Percentiles rank a stretch among this genome's conserved stretches.
Evolutionary conservation across 30 jellyfish, hydroid and myxozoan genomes (phyloP).

Genomic region (Chrysaora quinquecirrha): DNA sequence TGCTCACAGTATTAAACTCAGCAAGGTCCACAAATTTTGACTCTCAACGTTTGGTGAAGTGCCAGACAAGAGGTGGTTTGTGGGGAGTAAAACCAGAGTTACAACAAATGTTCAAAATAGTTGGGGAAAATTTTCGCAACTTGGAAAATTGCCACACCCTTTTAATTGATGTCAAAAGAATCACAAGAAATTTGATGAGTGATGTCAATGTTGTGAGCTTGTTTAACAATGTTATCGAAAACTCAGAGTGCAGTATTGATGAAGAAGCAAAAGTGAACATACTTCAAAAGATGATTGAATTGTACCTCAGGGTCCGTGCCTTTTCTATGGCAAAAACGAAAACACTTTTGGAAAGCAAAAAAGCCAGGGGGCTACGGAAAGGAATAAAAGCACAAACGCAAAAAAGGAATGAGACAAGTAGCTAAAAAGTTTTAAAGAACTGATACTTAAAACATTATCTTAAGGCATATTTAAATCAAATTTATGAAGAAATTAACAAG

Average conservation of each 20-base stretch:
- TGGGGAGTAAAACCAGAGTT: conserved; percentile 46
- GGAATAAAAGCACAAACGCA: background rate
- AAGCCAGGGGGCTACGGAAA: conserved; percentile 7
- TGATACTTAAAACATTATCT: background rate
- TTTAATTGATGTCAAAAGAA: background rate
- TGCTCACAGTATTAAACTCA: conserved; percentile 22
- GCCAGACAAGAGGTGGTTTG: conserved; percentile 57
- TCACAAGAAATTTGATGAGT: conserved; percentile 3
- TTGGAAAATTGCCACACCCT: conserved; percentile 38
- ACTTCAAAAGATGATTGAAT: conserved; percentile 5
- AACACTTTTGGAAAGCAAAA: background rate
- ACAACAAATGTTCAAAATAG: background rate
- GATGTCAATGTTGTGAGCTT: conserved; percentile 24
- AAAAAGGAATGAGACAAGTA: background rate
- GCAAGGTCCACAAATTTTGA: conserved; percentile 16
- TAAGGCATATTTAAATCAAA: conserved; percentile 3
- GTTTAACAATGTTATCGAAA: conserved; percentile 6
- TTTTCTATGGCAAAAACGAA: conserved; percentile 16
- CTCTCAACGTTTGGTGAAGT: conserved; percentile 24
- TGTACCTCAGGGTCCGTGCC: conserved; percentile 30
- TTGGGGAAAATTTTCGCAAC: conserved; percentile 33
- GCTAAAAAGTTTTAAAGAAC: background rate
- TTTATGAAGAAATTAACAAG: background rate
- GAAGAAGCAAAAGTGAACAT: background rate
- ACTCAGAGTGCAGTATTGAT: conserved; percentile 31